These are phyloP conservation scores for Lagopus leucura DNA, from an alignment of 2,113 vertebrate genomes.

Conservation along the genomic window DNA sequence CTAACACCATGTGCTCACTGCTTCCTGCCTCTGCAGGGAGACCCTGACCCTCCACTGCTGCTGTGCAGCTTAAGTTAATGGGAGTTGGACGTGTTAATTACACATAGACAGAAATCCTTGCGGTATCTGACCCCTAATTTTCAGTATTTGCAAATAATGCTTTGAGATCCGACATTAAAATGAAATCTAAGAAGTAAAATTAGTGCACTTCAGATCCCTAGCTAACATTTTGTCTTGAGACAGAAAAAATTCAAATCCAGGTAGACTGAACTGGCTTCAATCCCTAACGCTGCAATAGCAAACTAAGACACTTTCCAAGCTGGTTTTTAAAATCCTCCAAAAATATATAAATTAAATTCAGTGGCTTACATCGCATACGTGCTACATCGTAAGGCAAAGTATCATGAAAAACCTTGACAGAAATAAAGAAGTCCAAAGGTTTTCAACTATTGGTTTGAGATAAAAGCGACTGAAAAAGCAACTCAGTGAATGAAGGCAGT, in stretches of 20 bases:
- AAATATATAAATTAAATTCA: constrained; percentile 82
- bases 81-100: background rate
- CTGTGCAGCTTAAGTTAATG: background rate
- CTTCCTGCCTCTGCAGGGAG: background rate
- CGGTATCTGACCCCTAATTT: constrained; percentile 11
- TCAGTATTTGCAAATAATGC: constrained; percentile 53
- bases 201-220: constrained; percentile 69
- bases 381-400: constrained; percentile 72
- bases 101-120: background rate
- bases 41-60: background rate
- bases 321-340: constrained; percentile 60
- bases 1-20: background rate
- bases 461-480: constrained; percentile 67
- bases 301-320: constrained; percentile 60
- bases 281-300: constrained; percentile 59
- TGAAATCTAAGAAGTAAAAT: constrained; percentile 59
- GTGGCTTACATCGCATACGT: constrained; percentile 69
- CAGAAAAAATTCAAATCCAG: constrained; percentile 40
- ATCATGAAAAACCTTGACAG: constrained; percentile 36
- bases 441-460: constrained; percentile 37
- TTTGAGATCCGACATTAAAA: constrained; percentile 62
- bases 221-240: constrained; percentile 41
- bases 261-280: constrained; percentile 24
- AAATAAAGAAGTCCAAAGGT: constrained; percentile 32
- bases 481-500: constrained; percentile 26